Conservation (phyloP, 2,888 invertebrate species). For the Eristalinus sepulchralis region DNA sequence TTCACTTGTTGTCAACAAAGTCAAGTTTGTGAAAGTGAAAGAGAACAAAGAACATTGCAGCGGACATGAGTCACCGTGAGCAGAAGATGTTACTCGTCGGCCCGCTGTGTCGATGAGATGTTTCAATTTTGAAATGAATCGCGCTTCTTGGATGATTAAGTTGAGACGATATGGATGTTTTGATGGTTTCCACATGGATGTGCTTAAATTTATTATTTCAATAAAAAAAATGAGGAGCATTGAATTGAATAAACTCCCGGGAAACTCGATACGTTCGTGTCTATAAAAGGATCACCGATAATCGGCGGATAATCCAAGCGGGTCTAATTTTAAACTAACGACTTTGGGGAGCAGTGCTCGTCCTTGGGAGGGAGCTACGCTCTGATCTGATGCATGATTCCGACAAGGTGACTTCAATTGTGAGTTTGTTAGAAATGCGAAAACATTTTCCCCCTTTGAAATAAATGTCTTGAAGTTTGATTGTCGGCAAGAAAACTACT, state of each 20-base stretch:
- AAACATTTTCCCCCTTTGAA: too few species aligned
- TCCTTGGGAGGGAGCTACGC: neutral
- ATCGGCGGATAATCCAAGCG: neutral
- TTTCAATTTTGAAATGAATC: neutral
- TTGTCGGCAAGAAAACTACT: neutral
- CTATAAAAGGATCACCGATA: neutral
- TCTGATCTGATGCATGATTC: neutral
- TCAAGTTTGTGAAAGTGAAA: slow-evolving; percentile 6
- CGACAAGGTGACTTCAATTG: neutral
- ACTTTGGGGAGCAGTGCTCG: neutral
- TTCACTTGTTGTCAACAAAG: slow-evolving; percentile 33
- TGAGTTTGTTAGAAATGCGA: too few species aligned
- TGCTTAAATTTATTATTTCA: neutral
- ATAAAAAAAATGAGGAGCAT: neutral
- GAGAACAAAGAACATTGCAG: slow-evolving; percentile 40
- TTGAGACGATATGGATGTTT: neutral
- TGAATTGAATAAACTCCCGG: neutral
- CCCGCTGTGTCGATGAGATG: neutral
- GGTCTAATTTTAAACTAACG: neutral
- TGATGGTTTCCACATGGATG: neutral
- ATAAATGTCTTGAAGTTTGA: too few species aligned
- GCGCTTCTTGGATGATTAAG: neutral
- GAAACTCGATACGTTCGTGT: neutral
- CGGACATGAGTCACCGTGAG: slow-evolving; percentile 27
- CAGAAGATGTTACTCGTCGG: neutral